Conservation (phyloP, 2,888 invertebrate genomes). For the Saturnia pavonia region DNA sequence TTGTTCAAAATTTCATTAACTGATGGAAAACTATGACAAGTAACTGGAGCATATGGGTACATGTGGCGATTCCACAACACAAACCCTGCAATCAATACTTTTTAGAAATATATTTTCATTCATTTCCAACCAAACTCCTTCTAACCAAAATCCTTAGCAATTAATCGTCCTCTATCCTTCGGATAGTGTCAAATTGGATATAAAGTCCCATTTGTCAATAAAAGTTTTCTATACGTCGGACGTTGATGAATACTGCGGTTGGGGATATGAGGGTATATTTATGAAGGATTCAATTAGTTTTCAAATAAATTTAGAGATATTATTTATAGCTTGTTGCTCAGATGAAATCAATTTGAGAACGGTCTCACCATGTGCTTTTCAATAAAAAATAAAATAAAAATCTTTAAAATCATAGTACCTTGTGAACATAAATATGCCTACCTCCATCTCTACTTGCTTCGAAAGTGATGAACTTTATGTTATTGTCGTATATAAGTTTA, state of each 20-base stretch:
- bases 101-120: background rate
- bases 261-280: background rate
- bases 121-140: no score
- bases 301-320: background rate
- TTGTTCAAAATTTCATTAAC: no score
- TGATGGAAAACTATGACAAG: no score
- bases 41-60: no score
- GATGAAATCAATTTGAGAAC: background rate
- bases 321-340: background rate
- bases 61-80: background rate
- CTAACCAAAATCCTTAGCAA: background rate
- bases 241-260: background rate
- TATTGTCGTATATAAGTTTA: no score
- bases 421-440: no score
- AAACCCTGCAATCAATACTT: background rate
- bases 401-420: no score
- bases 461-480: no score
- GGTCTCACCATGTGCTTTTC: no score
- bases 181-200: background rate
- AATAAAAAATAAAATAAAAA: no score
- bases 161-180: background rate
- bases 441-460: no score
- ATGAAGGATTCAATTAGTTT: background rate
- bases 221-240: background rate
- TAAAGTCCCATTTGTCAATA: background rate